Evolutionary conservation across 2,888 invertebrate genomes (phyloP).

Genomic region (Norana najaformis): DNA sequence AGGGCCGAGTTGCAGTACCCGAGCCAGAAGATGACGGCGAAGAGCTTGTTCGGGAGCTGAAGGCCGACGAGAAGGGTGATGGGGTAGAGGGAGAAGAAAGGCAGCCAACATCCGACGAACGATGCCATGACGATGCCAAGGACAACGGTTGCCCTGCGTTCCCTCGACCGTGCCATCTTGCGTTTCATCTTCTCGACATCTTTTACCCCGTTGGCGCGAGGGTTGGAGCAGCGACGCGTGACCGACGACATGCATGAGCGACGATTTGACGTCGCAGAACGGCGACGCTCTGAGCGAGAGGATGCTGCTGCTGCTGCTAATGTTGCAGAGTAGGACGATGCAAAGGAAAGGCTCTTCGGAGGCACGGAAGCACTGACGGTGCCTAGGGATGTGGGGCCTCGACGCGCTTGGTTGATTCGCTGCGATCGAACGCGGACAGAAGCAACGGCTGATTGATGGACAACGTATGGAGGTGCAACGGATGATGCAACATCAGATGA

Average conservation of each 20-base stretch:
- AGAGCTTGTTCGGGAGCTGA: constrained; percentile 52
- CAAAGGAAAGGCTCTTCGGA: background rate
- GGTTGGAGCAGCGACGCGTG: background rate
- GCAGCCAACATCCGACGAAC: constrained; percentile 90
- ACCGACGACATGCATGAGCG: background rate
- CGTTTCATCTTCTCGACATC: constrained; percentile 86
- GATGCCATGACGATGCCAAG: constrained; percentile 94
- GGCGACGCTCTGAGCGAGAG: background rate
- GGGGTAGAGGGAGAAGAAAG: constrained; percentile 91
- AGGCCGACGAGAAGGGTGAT: constrained; percentile 64
- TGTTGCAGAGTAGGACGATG: background rate
- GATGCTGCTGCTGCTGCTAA: background rate
- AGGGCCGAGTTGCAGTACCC: constrained; percentile 71
- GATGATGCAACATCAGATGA: background rate
- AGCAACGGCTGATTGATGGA: no score
- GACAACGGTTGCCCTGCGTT: constrained; percentile 92
- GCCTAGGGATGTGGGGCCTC: background rate
- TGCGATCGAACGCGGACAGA: background rate
- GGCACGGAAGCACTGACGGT: background rate
- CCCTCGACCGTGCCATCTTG: constrained; percentile 88
- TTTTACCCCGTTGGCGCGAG: constrained; percentile 65
- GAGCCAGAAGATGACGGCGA: constrained; percentile 74
- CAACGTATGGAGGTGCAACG: background rate
- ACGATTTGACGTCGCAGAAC: background rate
- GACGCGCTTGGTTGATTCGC: background rate